phyloP scores from a whole-genome alignment of 2,888 invertebrate species.

The Sicus ferrugineus region DNA sequence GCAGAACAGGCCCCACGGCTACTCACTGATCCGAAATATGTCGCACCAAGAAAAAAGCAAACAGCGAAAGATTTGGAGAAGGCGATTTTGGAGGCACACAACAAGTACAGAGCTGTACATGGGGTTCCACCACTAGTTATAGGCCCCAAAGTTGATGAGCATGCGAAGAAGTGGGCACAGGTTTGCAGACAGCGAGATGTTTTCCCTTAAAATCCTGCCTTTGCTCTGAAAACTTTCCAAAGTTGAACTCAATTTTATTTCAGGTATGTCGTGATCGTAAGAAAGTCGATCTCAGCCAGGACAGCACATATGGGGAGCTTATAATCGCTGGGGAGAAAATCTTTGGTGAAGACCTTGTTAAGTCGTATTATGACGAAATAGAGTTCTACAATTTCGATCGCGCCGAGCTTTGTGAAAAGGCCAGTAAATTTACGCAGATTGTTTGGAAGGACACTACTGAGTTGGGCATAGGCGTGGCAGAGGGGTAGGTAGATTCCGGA shows the following conservation, averaged over 20 bases:
- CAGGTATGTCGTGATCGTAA: slow-evolving; percentile 64
- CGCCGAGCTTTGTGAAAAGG: slow-evolving; percentile 70
- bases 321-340: slow-evolving; percentile 13
- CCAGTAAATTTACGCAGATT: slow-evolving; percentile 87
- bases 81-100: slow-evolving; percentile 66
- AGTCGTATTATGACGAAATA: slow-evolving; percentile 78
- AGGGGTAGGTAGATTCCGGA: slow-evolving; percentile 37
- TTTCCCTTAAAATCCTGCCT: no score
- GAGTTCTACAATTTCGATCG: slow-evolving; percentile 73
- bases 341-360: background rate
- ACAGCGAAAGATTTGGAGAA: background rate
- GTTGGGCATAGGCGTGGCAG: slow-evolving; percentile 75
- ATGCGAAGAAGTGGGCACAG: slow-evolving; percentile 78
- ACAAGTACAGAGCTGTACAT: slow-evolving; percentile 74
- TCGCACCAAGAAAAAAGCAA: no score
- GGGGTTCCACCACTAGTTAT: slow-evolving; percentile 74
- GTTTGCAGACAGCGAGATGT: no score
- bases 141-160: slow-evolving; percentile 71
- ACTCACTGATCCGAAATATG: no score
- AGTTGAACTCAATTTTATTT: no score
- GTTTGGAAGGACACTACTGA: slow-evolving; percentile 80
- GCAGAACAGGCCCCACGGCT: no score
- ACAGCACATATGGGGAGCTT: slow-evolving; percentile 81
- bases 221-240: no score
- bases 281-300: slow-evolving; percentile 73